phyloP scores from a whole-genome alignment of 2,113 vertebrate species.

The Opisthocomus hoazin region DNA sequence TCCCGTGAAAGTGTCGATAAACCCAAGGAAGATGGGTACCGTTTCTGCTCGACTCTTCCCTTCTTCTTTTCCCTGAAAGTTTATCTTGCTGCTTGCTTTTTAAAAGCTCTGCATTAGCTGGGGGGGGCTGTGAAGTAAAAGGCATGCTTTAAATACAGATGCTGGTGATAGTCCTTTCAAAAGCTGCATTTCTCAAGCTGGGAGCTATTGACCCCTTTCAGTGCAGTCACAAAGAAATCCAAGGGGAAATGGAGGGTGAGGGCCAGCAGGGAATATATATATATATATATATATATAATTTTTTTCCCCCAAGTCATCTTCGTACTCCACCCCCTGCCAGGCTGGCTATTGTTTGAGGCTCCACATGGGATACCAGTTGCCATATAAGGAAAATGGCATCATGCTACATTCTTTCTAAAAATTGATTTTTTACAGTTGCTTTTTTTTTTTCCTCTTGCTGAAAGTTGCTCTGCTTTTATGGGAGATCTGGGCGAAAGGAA shows the following conservation, averaged over 20 bases:
- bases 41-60: not conserved
- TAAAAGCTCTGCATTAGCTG: not conserved
- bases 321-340: not conserved
- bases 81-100: not conserved
- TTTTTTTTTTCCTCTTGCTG: not conserved
- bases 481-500: not conserved
- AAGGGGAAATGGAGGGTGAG: slow-evolving; percentile 15
- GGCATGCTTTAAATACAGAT: not conserved
- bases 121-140: not conserved
- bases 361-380: not conserved
- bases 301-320: not conserved
- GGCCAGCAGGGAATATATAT: not conserved
- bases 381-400: slow-evolving; percentile 16
- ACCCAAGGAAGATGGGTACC: not conserved
- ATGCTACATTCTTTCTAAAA: slow-evolving; percentile 32
- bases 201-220: slow-evolving; percentile 53
- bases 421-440: slow-evolving; percentile 11
- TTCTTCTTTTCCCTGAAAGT: not conserved
- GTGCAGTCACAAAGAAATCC: slow-evolving; percentile 34
- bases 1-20: not conserved
- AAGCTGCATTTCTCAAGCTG: slow-evolving; percentile 39
- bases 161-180: slow-evolving; percentile 22
- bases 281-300: not conserved
- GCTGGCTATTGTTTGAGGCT: slow-evolving; percentile 36
- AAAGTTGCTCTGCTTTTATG: not conserved